Evolutionary conservation across 1,140 invertebrate genomes (phyloP).

Genomic region (Atta cephalotes): DNA sequence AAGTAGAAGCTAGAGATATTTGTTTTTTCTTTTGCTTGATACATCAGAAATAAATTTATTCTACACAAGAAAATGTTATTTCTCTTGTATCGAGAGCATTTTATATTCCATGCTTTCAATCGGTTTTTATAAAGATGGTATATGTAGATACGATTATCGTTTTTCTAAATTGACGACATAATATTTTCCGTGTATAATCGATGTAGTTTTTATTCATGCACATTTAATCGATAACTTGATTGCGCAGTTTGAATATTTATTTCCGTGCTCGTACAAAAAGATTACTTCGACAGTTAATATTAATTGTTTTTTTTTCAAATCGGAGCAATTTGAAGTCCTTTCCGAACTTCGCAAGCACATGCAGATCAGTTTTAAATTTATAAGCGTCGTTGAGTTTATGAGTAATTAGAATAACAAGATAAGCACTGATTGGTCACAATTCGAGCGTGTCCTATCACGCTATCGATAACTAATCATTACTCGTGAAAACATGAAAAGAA

Average conservation of each 20-base stretch:
- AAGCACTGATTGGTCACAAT: conserved; percentile 4
- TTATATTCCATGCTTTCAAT: neutral
- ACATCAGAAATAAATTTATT: conserved; percentile 14
- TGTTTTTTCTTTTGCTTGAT: neutral
- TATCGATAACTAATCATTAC: conserved; percentile 19
- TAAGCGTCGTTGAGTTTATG: neutral
- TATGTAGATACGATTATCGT: neutral
- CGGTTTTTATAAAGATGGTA: neutral
- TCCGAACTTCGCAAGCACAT: neutral
- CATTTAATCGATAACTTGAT: conserved; percentile 19
- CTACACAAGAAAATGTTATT: neutral
- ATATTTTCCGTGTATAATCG: neutral
- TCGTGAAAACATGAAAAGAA: neutral
- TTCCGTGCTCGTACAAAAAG: conserved; percentile 9
- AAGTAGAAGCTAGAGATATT: neutral
- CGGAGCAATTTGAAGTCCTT: neutral
- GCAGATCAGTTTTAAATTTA: neutral
- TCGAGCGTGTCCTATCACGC: neutral
- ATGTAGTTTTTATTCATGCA: neutral
- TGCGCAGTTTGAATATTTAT: neutral
- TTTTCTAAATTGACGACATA: conserved; percentile 5
- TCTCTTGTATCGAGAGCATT: neutral
- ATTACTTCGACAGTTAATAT: neutral
- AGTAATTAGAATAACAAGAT: conserved; percentile 6
- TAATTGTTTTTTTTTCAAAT: conserved; percentile 20